Evolutionary conservation across 2,888 invertebrate genomes (phyloP).

Genomic region (Tenthredo mesomela): DNA sequence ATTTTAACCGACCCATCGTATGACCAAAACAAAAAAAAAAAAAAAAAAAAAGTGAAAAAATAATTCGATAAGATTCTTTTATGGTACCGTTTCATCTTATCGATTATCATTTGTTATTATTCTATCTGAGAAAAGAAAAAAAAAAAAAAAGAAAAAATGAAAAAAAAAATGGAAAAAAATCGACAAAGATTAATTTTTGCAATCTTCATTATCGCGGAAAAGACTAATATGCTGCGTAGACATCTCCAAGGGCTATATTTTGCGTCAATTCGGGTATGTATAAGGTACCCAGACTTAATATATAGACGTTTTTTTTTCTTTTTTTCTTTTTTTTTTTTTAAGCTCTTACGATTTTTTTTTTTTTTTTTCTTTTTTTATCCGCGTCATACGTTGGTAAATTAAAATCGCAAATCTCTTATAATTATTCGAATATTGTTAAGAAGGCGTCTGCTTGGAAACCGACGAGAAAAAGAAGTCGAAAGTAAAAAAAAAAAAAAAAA

Average conservation of each 20-base stretch:
- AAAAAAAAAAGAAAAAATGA: background rate
- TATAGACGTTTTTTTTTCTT: background rate
- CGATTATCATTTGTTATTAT: background rate
- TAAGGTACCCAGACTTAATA: slow-evolving; percentile 59
- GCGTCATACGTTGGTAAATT: background rate
- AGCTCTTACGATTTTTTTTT: background rate
- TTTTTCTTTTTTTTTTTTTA: background rate
- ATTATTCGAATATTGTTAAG: background rate
- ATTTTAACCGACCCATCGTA: background rate
- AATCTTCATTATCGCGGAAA: background rate
- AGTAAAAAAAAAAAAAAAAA: background rate
- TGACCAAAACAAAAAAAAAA: background rate
- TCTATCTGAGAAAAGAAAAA: background rate
- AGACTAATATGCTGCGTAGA: background rate
- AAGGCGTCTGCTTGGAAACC: background rate
- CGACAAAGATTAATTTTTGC: background rate
- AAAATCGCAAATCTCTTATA: background rate
- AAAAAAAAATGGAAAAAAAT: background rate
- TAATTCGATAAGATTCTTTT: background rate
- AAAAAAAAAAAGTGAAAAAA: background rate
- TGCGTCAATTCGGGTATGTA: slow-evolving; percentile 59
- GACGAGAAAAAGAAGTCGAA: background rate
- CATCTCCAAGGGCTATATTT: background rate
- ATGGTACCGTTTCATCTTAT: background rate
- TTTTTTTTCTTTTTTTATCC: background rate